Conservation (phyloP, 2,888 invertebrate species). For the Thereva nobilitata region DNA sequence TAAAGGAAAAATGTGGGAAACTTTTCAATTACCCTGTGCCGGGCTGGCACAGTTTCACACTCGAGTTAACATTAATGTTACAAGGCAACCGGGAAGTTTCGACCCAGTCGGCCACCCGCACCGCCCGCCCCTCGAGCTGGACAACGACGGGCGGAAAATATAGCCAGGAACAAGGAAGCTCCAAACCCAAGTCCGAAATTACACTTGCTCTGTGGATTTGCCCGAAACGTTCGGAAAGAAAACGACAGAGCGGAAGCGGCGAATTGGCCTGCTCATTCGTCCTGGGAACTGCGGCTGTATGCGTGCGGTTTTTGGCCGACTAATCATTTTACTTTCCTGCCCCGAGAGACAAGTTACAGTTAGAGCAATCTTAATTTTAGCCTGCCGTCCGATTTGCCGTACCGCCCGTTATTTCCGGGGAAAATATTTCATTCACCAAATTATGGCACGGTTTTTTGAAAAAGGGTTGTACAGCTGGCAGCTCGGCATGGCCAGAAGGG, state of each 20-base stretch:
- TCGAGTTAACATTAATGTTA: constrained; percentile 28
- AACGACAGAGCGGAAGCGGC: constrained; percentile 18
- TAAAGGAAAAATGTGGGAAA: constrained; percentile 16
- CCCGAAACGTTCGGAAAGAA: constrained; percentile 11
- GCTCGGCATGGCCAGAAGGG: constrained; percentile 5
- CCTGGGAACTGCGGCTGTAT: constrained; percentile 10
- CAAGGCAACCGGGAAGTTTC: constrained; percentile 15
- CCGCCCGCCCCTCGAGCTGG: not conserved
- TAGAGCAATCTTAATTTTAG: constrained; percentile 13
- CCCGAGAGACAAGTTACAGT: constrained; percentile 1
- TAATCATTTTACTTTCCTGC: constrained; percentile 17
- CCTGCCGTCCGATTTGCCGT: constrained; percentile 15
- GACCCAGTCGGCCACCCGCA: not conserved
- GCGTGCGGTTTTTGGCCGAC: constrained; percentile 21
- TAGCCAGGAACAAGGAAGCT: not conserved
- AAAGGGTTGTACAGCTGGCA: constrained; percentile 9
- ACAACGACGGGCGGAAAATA: too few species aligned
- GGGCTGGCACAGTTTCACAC: constrained; percentile 21
- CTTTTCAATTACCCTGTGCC: constrained; percentile 23
- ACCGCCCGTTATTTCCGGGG: constrained; percentile 9
- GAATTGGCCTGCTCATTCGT: constrained; percentile 1
- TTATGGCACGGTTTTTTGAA: constrained; percentile 24
- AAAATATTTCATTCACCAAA: constrained; percentile 27
- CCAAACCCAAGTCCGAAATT: constrained; percentile 3
- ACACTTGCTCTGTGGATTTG: constrained; percentile 5